Evolutionary conservation across 2,113 vertebrate species (phyloP).

Genomic region (Serinus canaria): DNA sequence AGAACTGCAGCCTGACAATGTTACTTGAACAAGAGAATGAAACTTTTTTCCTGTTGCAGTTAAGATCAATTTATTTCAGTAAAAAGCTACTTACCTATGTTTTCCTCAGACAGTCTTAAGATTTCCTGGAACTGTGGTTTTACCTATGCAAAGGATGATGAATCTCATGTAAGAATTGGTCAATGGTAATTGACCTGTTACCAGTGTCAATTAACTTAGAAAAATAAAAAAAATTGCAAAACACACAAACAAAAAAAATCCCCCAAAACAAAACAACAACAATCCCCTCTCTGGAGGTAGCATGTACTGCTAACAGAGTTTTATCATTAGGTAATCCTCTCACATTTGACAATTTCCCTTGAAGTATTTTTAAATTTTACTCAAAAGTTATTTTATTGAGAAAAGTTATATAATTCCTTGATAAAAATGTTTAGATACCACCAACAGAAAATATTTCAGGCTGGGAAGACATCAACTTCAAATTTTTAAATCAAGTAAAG

Average conservation of each 20-base stretch:
- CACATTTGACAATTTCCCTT: background rate
- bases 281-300: background rate
- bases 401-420: background rate
- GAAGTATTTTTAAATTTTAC: background rate
- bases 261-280: background rate
- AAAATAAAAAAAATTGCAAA: background rate
- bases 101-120: conserved; percentile 95
- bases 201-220: background rate
- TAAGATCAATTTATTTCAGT: background rate
- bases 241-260: too few relatives aligned
- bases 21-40: background rate
- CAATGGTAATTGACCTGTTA: background rate
- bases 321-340: background rate
- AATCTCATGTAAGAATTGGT: background rate
- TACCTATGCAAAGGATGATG: conserved; percentile 76
- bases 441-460: background rate
- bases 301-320: background rate
- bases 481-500: background rate
- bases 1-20: background rate
- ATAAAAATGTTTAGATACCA: background rate
- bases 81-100: conserved; percentile 84
- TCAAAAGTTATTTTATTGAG: background rate
- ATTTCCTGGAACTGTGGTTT: conserved; percentile 99
- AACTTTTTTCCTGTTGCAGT: background rate
- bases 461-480: background rate